Conservation (phyloP, 2,113 vertebrate species). For the Chrysochloris asiatica region DNA sequence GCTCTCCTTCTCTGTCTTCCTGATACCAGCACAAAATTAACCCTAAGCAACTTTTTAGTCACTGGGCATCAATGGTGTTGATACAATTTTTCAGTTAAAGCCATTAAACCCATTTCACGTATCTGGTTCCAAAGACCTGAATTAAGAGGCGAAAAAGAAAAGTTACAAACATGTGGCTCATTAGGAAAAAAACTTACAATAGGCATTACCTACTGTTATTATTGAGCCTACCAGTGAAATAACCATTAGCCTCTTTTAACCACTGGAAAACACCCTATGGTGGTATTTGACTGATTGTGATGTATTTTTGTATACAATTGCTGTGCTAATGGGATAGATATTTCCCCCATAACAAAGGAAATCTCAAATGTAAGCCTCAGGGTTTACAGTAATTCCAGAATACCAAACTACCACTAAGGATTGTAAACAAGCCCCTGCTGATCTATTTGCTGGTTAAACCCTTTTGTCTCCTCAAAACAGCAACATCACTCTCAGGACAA, state of each 20-base stretch:
- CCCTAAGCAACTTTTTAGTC: constrained; percentile 27
- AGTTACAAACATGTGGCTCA: constrained; percentile 27
- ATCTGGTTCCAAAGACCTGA: constrained; percentile 41
- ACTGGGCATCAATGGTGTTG: not conserved
- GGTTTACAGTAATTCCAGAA: constrained; percentile 74
- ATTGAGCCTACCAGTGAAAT: constrained; percentile 62
- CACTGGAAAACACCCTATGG: constrained; percentile 58
- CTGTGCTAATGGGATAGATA: constrained; percentile 72
- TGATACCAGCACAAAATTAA: constrained; percentile 44
- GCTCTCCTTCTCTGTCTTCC: not conserved
- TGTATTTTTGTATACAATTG: constrained; percentile 69
- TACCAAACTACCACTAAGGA: constrained; percentile 47
- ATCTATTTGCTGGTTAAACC: constrained; percentile 71
- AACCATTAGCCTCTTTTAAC: constrained; percentile 64
- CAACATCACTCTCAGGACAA: constrained; percentile 63
- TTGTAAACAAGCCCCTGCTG: constrained; percentile 75
- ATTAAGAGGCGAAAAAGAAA: constrained; percentile 36
- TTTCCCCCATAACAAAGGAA: constrained; percentile 76
- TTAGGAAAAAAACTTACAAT: constrained; percentile 55
- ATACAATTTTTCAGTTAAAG: constrained; percentile 40
- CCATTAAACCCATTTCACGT: constrained; percentile 6
- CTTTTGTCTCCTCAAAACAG: constrained; percentile 68
- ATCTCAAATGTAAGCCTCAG: constrained; percentile 67
- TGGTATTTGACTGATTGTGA: constrained; percentile 46
- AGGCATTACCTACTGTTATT: constrained; percentile 50